Percentiles rank a stretch among this genome's conserved stretches.
phyloP scores from a whole-genome alignment of 2,797 vertebrate species.

The Acanthurus leucopareius region DNA sequence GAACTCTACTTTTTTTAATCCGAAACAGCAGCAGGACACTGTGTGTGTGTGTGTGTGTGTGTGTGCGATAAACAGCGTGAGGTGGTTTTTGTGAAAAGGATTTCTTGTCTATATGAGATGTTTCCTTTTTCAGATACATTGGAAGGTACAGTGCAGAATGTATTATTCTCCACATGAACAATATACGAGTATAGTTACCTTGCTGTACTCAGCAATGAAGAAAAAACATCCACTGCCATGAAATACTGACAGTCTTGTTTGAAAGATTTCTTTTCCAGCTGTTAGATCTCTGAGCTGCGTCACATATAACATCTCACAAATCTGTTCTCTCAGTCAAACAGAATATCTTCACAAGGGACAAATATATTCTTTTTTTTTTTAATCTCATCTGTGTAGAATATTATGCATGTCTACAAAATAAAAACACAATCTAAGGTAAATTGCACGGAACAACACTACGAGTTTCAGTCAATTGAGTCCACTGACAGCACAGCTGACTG shows the following conservation, averaged over 20 bases:
- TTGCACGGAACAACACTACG: constrained; percentile 78
- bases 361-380: constrained; percentile 71
- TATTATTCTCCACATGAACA: constrained; percentile 73
- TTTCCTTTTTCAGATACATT: constrained; percentile 66
- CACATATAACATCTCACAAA: constrained; percentile 73
- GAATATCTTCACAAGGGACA: constrained; percentile 80
- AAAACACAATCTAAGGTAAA: constrained; percentile 81
- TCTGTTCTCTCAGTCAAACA: constrained; percentile 72
- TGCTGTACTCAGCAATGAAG: constrained; percentile 66
- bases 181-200: constrained; percentile 58
- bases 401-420: constrained; percentile 80
- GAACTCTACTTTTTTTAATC: constrained; percentile 57
- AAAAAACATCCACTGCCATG: constrained; percentile 66
- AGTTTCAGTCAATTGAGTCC: constrained; percentile 71
- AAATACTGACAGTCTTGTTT: constrained; percentile 60
- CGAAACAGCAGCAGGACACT: constrained; percentile 59
- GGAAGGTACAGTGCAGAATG: constrained; percentile 66
- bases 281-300: constrained; percentile 67
- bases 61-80: constrained; percentile 35
- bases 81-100: constrained; percentile 40
- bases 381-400: constrained; percentile 77
- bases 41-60: constrained; percentile 55
- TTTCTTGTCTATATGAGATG: constrained; percentile 46
- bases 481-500: constrained; percentile 55
- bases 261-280: constrained; percentile 60